phyloP scores from a whole-genome alignment of 2,888 invertebrate genomes.

The Phania funesta region DNA sequence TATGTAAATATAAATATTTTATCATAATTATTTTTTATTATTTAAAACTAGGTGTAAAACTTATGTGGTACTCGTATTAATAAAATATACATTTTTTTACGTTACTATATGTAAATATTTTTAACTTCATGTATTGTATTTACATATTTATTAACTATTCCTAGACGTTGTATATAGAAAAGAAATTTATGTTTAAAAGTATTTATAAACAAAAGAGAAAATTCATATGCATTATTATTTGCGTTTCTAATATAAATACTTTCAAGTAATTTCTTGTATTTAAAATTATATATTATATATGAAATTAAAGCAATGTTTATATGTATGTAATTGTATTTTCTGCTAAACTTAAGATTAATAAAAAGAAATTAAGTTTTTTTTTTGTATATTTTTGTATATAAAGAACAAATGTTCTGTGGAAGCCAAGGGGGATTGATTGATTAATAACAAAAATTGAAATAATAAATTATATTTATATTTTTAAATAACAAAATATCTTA shows the following conservation, averaged over 20 bases:
- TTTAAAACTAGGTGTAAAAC: slow-evolving; percentile 64
- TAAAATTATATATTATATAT: slow-evolving; percentile 43
- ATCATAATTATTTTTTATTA: slow-evolving; percentile 25
- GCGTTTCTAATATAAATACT: slow-evolving; percentile 39
- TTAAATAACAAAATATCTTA: slow-evolving; percentile 43
- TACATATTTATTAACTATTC: slow-evolving; percentile 43
- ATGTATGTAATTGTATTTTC: slow-evolving; percentile 28
- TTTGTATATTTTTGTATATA: slow-evolving; percentile 35
- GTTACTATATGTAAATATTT: slow-evolving; percentile 38
- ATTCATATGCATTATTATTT: slow-evolving; percentile 10
- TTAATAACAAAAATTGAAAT: slow-evolving; percentile 52
- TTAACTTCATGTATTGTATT: slow-evolving; percentile 45
- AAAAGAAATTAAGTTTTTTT: background rate
- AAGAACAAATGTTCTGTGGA: slow-evolving; percentile 64
- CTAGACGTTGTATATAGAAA: slow-evolving; percentile 34
- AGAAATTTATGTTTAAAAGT: slow-evolving; percentile 17
- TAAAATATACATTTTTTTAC: slow-evolving; percentile 61
- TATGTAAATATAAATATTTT: slow-evolving; percentile 61
- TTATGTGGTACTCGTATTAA: slow-evolving; percentile 51
- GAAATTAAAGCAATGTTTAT: slow-evolving; percentile 61
- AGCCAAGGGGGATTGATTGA: slow-evolving; percentile 62
- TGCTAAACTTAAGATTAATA: slow-evolving; percentile 51
- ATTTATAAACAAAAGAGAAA: slow-evolving; percentile 31
- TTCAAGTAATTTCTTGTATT: slow-evolving; percentile 39
- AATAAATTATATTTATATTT: slow-evolving; percentile 56